Base-by-base conservation (phyloP, 2,113 vertebrate genomes). In the Upupa epops region DNA sequence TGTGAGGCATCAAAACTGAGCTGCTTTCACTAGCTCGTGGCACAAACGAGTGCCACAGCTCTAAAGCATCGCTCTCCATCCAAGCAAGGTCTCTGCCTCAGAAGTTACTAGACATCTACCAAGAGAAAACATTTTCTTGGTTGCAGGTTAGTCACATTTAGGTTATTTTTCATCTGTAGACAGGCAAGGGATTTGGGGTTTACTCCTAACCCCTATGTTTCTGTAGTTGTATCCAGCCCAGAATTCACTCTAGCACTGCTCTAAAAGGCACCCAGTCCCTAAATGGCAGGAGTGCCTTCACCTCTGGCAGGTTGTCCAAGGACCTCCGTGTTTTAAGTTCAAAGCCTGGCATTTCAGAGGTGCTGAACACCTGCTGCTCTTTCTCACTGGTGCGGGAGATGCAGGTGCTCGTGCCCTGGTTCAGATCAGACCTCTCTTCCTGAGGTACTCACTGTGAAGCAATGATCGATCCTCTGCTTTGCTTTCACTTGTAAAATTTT, bases 1-100 rank as follows among this genome's bases (percentile, higher is more conserved):
- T 82, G 40, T 75, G n/a, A 74, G 63, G 82, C 64, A 60, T 93
- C 61, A 76, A 72, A 56, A 89, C 76, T 31, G 36, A 72, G 52
- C 18, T 63, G 59, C 81, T 94, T 95, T 96, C 94, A 54, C 86
- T 96, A 36, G 34, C 52, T 69, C 2, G 11, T 61, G 80, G 66
- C 61, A 83, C 66, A 77, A 78, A 83, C 87, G 77, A 86, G 76
- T 2, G 18, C 36, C 1, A 1, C 74, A 63, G 60, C 60, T 96
- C 92, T 75, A 40, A 72, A 94, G 52, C 32, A 68, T 87, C 9
- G 8, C 48, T 65, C 52, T 74, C 72, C 16, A 4, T 61, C 65
- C 2, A 9, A 94, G 37, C 49, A 76, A 40, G 11, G 36, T 64
- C 14, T 70, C 51, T 54, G 15, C 76, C 75, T 95, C 60, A 81